Evolutionary conservation across 2,888 invertebrate species (phyloP).

Genomic region (Papilio elwesi): DNA sequence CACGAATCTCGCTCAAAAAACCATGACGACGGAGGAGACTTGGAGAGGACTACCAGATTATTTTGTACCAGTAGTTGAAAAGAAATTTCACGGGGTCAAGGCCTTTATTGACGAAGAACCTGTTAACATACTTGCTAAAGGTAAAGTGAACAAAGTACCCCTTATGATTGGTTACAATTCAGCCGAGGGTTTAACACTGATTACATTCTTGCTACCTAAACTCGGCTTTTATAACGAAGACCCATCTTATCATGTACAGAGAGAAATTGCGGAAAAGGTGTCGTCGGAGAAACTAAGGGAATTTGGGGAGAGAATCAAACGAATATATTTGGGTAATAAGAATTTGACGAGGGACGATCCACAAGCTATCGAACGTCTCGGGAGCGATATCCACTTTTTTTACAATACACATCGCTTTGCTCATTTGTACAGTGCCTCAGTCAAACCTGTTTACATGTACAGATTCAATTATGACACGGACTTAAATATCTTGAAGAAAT

Average conservation of each 20-base stretch:
- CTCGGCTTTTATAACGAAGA: conserved; percentile 52
- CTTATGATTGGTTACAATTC: conserved; percentile 64
- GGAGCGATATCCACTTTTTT: conserved; percentile 58
- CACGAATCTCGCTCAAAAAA: conserved; percentile 52
- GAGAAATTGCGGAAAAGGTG: conserved; percentile 55
- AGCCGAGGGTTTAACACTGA: conserved; percentile 60
- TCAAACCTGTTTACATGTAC: conserved; percentile 59
- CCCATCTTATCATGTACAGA: conserved; percentile 58
- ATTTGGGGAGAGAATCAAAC: conserved; percentile 58
- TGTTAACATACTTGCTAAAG: conserved; percentile 53
- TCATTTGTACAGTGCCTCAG: conserved; percentile 51
- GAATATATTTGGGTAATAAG: conserved; percentile 57
- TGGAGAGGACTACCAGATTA: conserved; percentile 59
- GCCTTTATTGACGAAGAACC: conserved; percentile 61
- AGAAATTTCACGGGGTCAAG: conserved; percentile 55
- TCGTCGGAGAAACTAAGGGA: conserved; percentile 50
- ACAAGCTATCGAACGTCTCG: conserved; percentile 52
- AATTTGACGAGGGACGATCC: conserved; percentile 51
- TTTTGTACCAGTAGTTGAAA: conserved; percentile 65
- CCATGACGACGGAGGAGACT: conserved; percentile 59
- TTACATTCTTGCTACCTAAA: conserved; percentile 53
- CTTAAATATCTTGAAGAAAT: conserved; percentile 61
- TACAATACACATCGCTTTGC: conserved; percentile 61
- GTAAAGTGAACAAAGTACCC: conserved; percentile 58
- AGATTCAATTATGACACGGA: conserved; percentile 63